These are phyloP conservation scores for Pollachius pollachius DNA, from an alignment of 2,113 vertebrate species.

Conservation along the genomic window DNA sequence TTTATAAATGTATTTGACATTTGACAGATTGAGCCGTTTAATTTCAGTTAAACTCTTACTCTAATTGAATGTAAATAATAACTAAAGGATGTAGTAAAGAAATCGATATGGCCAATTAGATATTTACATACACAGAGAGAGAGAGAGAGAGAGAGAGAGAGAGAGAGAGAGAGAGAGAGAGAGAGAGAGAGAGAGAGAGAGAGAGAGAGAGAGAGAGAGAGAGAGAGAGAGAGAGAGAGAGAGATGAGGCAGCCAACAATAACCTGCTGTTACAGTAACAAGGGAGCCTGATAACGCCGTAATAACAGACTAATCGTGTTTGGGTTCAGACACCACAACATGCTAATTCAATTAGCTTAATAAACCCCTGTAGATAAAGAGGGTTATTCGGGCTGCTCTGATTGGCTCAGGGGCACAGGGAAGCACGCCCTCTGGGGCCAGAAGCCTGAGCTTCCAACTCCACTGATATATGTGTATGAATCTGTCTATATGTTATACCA, in stretches of 20 bases:
- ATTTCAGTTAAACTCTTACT: too few relatives aligned
- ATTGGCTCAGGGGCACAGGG: conserved; percentile 65
- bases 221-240: conserved; percentile 21
- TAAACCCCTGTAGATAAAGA: conserved; percentile 75
- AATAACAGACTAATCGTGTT: conserved; percentile 75
- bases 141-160: too few relatives aligned
- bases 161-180: neutral
- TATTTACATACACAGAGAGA: neutral
- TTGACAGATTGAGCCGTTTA: too few relatives aligned
- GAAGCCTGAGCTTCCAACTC: conserved; percentile 13
- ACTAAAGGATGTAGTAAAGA: too few relatives aligned
- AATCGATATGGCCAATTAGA: too few relatives aligned
- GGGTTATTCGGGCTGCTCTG: conserved; percentile 61
- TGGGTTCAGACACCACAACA: conserved; percentile 76
- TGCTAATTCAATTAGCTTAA: conserved; percentile 77
- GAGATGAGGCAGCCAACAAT: conserved; percentile 63
- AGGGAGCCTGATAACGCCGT: conserved; percentile 73
- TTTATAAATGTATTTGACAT: too few relatives aligned
- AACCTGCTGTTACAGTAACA: conserved; percentile 74
- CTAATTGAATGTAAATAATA: too few relatives aligned
- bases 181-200: conserved; percentile 8
- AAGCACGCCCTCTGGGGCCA: conserved; percentile 56
- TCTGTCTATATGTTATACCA: too few relatives aligned
- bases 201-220: conserved; percentile 4
- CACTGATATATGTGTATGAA: conserved; percentile 41